These are phyloP conservation scores for Trogon surrucura DNA, from an alignment of 2,113 vertebrate genomes.

Conservation along the genomic window DNA sequence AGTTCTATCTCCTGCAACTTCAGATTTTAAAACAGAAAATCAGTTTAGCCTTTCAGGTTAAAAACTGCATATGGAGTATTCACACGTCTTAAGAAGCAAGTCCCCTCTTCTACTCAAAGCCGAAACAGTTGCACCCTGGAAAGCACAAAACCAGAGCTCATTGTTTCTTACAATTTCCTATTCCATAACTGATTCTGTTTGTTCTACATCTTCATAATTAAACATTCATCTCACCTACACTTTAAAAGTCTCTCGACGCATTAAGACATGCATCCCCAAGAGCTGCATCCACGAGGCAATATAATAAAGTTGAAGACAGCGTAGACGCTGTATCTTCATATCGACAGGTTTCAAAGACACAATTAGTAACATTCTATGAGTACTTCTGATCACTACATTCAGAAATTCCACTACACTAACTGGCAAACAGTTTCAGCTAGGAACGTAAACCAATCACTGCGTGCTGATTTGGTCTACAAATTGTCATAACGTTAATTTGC, in stretches of 20 bases:
- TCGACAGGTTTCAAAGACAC: constrained; percentile 12
- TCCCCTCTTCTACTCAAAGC: background rate
- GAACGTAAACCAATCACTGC: background rate
- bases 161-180: background rate
- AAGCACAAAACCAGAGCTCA: background rate
- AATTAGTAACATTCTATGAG: constrained; percentile 18
- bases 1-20: constrained; percentile 65
- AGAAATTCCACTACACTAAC: background rate
- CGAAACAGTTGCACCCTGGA: background rate
- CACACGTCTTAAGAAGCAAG: background rate
- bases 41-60: constrained; percentile 43
- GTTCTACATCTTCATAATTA: constrained; percentile 60
- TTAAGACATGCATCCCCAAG: constrained; percentile 20
- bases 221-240: constrained; percentile 30
- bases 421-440: background rate
- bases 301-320: background rate
- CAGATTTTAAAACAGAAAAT: constrained; percentile 50
- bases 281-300: constrained; percentile 19
- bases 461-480: background rate
- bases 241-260: constrained; percentile 13
- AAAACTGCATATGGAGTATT: constrained; percentile 22
- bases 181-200: constrained; percentile 27
- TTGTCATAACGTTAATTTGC: background rate
- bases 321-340: background rate
- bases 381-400: constrained; percentile 9